Percentiles rank a stretch among this genome's conserved stretches.
phyloP scores from a whole-genome alignment of 1,140 invertebrate species.

The Monomorium pharaonis region DNA sequence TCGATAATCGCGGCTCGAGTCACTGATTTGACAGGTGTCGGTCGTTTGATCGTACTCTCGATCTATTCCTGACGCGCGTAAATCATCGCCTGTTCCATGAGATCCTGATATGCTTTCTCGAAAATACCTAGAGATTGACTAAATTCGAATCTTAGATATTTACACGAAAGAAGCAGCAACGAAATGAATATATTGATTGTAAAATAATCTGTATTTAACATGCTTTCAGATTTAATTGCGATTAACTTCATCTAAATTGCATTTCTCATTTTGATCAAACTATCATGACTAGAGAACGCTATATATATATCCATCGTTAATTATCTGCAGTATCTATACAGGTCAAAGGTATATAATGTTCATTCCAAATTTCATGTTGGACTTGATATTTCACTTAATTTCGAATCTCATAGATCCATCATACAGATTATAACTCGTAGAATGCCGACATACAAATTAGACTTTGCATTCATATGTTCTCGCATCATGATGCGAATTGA shows the following conservation, averaged over 20 bases:
- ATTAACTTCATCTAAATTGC: background rate
- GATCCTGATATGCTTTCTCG: background rate
- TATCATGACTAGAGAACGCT: background rate
- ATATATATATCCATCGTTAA: background rate
- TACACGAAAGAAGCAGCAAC: background rate
- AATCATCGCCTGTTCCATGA: background rate
- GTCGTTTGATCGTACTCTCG: slow-evolving; percentile 1
- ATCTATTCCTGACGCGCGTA: background rate
- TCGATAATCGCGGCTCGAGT: background rate
- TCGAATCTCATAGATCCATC: background rate
- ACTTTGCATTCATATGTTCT: background rate
- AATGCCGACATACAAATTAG: background rate
- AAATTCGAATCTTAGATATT: background rate
- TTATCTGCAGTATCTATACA: background rate
- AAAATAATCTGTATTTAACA: background rate
- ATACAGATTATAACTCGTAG: background rate
- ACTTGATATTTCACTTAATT: slow-evolving; percentile 41
- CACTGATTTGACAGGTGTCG: slow-evolving; percentile 47
- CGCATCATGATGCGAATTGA: background rate
- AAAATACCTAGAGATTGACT: background rate
- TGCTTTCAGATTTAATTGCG: background rate
- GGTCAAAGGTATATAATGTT: background rate
- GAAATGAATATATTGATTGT: background rate
- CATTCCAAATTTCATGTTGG: background rate
- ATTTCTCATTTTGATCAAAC: background rate